These are phyloP conservation scores for Indicator maculatus DNA, from an alignment of 2,113 vertebrate genomes.

Conservation along the genomic window DNA sequence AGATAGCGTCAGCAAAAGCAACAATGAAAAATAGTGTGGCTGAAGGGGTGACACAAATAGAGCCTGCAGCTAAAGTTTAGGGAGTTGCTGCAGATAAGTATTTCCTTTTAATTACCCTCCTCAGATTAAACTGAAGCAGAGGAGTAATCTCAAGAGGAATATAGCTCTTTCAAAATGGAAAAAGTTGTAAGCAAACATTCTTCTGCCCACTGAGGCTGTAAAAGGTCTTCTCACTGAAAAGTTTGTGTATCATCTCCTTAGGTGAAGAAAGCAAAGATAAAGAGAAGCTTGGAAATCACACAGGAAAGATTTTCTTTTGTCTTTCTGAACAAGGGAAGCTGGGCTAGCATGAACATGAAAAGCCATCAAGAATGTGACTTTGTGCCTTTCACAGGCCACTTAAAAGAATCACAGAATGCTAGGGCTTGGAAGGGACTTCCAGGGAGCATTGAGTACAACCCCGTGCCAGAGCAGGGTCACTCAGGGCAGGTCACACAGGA, in stretches of 20 bases:
- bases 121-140: background rate
- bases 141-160: background rate
- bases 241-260: background rate
- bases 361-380: background rate
- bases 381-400: background rate
- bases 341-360: background rate
- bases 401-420: background rate
- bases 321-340: background rate
- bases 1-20: background rate
- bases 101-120: background rate
- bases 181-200: background rate
- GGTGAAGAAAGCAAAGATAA: background rate
- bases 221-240: background rate
- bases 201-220: background rate
- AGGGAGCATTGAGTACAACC: too few relatives aligned
- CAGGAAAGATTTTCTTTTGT: background rate
- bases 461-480: too few relatives aligned
- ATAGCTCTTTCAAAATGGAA: conserved; percentile 8
- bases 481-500: too few relatives aligned
- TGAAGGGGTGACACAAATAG: background rate
- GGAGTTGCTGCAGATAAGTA: background rate
- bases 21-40: background rate
- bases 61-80: background rate
- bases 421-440: too few relatives aligned
- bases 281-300: background rate